Evolutionary conservation across 1,140 invertebrate genomes (phyloP).

Genomic region (Drosophila hydei): DNA sequence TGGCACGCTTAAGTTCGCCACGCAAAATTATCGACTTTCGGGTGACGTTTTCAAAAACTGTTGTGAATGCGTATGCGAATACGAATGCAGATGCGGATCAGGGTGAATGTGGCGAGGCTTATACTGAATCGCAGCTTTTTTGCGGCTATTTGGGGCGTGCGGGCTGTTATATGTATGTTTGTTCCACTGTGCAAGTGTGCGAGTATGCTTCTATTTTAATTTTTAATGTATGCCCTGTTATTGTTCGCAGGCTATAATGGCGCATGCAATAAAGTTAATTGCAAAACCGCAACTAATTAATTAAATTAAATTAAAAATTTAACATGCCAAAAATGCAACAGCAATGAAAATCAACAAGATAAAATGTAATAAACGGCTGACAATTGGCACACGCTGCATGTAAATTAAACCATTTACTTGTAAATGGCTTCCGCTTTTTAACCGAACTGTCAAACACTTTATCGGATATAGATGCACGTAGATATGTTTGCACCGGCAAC

Average conservation of each 20-base stretch:
- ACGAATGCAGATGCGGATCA: slow-evolving; percentile 3
- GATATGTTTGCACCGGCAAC: no score
- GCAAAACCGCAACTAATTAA: slow-evolving; percentile 84
- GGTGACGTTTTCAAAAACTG: slow-evolving; percentile 68
- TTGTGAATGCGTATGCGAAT: slow-evolving; percentile 32
- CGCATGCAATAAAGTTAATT: slow-evolving; percentile 84
- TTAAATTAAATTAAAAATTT: slow-evolving; percentile 84
- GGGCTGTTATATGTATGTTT: not conserved
- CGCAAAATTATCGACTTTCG: slow-evolving; percentile 78
- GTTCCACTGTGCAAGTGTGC: slow-evolving; percentile 15
- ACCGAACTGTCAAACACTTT: slow-evolving; percentile 62
- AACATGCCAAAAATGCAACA: slow-evolving; percentile 76
- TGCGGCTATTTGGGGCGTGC: slow-evolving; percentile 20
- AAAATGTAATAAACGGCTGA: slow-evolving; percentile 81
- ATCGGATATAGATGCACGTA: slow-evolving; percentile 22
- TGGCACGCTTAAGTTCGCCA: slow-evolving; percentile 72
- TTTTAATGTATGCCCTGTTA: slow-evolving; percentile 75
- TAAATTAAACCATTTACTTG: slow-evolving; percentile 76
- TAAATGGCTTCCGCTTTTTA: slow-evolving; percentile 39
- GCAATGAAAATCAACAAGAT: slow-evolving; percentile 81
- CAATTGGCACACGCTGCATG: slow-evolving; percentile 78
- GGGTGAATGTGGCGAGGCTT: slow-evolving; percentile 53
- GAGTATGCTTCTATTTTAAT: slow-evolving; percentile 76
- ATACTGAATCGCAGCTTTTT: slow-evolving; percentile 27
- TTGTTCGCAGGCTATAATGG: slow-evolving; percentile 68